These are phyloP conservation scores for Seriola aureovittata DNA, from an alignment of 2,113 vertebrate genomes.

Conservation along the genomic window DNA sequence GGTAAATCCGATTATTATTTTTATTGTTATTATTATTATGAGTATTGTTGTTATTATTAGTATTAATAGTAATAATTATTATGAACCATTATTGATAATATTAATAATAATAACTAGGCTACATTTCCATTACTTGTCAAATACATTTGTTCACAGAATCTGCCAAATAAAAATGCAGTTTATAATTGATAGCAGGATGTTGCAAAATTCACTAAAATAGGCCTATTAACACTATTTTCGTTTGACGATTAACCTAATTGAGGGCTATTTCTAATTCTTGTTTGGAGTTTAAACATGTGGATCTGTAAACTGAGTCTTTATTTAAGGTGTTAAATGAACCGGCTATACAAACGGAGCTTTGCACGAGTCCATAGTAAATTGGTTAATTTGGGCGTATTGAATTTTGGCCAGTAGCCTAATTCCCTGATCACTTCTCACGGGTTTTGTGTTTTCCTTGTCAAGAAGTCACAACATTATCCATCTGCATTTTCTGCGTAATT, in stretches of 20 bases:
- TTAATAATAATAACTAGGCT: too few relatives aligned
- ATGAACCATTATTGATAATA: too few relatives aligned
- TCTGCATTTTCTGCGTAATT: slow-evolving; percentile 58
- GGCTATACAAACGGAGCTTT: neutral
- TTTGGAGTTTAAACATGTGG: neutral
- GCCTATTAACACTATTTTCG: neutral
- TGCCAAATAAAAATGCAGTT: neutral
- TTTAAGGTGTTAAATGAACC: neutral
- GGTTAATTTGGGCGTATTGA: neutral
- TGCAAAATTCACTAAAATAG: neutral
- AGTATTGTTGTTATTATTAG: too few relatives aligned
- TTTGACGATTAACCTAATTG: neutral
- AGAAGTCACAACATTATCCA: slow-evolving; percentile 54
- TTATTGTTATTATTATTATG: neutral
- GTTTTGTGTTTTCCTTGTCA: slow-evolving; percentile 64
- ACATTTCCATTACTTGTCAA: neutral
- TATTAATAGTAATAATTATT: neutral
- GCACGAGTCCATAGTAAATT: neutral
- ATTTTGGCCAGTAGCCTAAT: slow-evolving; percentile 26
- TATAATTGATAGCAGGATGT: neutral
- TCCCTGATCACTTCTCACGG: slow-evolving; percentile 65
- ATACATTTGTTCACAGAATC: too few relatives aligned
- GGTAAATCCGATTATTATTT: neutral
- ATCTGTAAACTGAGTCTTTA: neutral
- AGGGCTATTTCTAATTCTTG: neutral